A percentile compares a stretch with the other conserved stretches of the same genome.
These are phyloP conservation scores for Penaeus monodon DNA, from an alignment of 2,888 invertebrate genomes.

Conservation along the genomic window DNA sequence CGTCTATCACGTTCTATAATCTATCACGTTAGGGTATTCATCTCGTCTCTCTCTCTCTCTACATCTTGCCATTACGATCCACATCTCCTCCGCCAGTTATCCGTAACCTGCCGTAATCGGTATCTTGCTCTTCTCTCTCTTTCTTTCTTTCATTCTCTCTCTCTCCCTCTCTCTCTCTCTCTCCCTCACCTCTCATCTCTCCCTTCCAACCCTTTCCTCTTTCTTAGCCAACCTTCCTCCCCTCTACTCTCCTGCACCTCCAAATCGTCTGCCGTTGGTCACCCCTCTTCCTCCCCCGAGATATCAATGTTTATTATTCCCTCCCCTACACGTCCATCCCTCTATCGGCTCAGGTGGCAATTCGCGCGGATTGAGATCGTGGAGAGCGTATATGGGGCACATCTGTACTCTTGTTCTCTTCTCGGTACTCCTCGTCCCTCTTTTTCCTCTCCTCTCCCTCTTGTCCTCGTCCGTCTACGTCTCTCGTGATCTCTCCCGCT, in stretches of 20 bases:
- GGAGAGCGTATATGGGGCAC: too few relatives aligned
- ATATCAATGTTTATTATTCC: too few relatives aligned
- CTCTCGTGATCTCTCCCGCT: too few relatives aligned
- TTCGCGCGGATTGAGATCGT: too few relatives aligned
- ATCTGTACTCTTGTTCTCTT: too few relatives aligned
- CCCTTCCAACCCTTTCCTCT: conserved; percentile 1
- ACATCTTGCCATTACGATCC: not conserved
- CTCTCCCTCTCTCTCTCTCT: not conserved
- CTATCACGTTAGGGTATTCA: conserved; percentile 16
- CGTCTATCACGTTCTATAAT: conserved; percentile 28
- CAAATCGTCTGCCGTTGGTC: not conserved
- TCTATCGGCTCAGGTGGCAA: too few relatives aligned
- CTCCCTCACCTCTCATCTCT: not conserved
- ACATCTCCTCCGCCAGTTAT: not conserved
- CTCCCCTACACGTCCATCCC: too few relatives aligned
- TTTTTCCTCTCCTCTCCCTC: too few relatives aligned
- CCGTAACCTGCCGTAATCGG: too few relatives aligned
- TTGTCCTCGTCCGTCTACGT: too few relatives aligned
- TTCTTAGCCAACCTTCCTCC: not conserved
- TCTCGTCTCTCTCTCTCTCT: conserved; percentile 14
- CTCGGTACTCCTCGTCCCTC: too few relatives aligned
- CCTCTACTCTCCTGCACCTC: not conserved
- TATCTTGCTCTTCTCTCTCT: not conserved
- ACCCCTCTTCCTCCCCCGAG: not conserved
- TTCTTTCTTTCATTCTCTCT: not conserved